Evolutionary conservation across 2,113 vertebrate species (phyloP).

Genomic region (Hippotragus niger): DNA sequence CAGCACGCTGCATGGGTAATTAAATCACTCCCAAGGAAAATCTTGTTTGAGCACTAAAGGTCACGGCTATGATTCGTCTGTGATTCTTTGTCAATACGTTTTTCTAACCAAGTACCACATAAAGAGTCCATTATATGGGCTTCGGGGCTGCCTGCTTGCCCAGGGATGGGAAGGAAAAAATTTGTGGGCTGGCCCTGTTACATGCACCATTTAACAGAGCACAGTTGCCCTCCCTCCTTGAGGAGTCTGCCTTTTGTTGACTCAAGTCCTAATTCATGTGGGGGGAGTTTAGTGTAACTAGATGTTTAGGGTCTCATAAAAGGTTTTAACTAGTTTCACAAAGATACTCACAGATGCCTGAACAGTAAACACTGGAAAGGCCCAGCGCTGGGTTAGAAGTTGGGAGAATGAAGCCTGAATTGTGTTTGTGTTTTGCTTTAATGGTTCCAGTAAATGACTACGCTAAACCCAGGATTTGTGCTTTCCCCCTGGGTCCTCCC

Average conservation of each 20-base stretch:
- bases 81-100: conserved; percentile 62
- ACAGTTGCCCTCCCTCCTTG: conserved; percentile 9
- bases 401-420: conserved; percentile 24
- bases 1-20: conserved; percentile 49
- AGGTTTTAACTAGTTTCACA: conserved; percentile 66
- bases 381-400: not conserved
- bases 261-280: not conserved
- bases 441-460: conserved; percentile 20
- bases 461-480: conserved; percentile 1
- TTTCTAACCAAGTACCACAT: conserved; percentile 57
- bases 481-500: conserved; percentile 4
- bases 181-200: conserved; percentile 37
- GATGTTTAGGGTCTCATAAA: conserved; percentile 61
- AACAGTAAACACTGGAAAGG: conserved; percentile 55
- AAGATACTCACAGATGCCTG: conserved; percentile 58
- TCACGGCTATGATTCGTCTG: conserved; percentile 51
- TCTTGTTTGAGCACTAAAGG: conserved; percentile 58
- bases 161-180: conserved; percentile 5
- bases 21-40: conserved; percentile 67
- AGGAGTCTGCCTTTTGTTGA: conserved; percentile 60
- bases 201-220: conserved; percentile 38
- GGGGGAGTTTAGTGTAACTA: conserved; percentile 26
- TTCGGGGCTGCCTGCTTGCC: not conserved
- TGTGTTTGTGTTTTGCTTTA: conserved; percentile 1
- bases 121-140: conserved; percentile 46